Percentiles rank a stretch among this genome's conserved stretches.
These are phyloP conservation scores for Thermophis baileyi DNA, from an alignment of 2,113 vertebrate species.

Conservation along the genomic window DNA sequence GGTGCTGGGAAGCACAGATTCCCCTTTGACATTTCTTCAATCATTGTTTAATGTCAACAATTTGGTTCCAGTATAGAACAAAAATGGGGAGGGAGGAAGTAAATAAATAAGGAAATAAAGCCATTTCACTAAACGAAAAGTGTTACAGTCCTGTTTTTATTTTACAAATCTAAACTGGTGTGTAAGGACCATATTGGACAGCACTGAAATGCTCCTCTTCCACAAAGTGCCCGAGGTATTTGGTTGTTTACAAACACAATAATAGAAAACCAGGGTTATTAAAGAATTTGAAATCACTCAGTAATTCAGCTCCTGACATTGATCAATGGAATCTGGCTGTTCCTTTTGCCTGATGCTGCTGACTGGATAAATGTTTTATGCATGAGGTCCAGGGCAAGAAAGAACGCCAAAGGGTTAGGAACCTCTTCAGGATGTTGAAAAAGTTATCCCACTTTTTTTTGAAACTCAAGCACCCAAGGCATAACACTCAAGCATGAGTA, in stretches of 20 bases:
- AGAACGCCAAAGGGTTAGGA: constrained; percentile 85
- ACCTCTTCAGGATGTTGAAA: constrained; percentile 80
- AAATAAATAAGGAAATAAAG: constrained; percentile 14
- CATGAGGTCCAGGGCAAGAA: constrained; percentile 80
- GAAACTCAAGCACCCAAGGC: constrained; percentile 71
- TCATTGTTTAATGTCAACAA: constrained; percentile 35
- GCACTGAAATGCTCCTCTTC: constrained; percentile 55
- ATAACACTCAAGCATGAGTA: constrained; percentile 59
- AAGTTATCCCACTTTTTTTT: constrained; percentile 78
- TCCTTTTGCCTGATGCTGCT: constrained; percentile 81
- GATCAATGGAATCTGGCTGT: constrained; percentile 83
- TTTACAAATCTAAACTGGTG: constrained; percentile 13
- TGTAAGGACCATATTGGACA: constrained; percentile 36
- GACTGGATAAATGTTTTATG: constrained; percentile 89
- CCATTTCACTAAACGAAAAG: constrained; percentile 16
- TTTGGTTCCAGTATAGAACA: constrained; percentile 17
- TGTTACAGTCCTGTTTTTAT: neutral
- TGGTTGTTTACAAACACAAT: constrained; percentile 73
- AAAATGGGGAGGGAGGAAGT: neutral
- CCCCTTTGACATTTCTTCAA: constrained; percentile 32
- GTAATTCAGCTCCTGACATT: constrained; percentile 77
- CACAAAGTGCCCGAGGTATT: constrained; percentile 52
- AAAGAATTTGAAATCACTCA: constrained; percentile 70
- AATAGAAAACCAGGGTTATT: constrained; percentile 71
- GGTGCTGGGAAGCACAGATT: constrained; percentile 53